Evolutionary conservation across 1,140 invertebrate genomes (phyloP).

Genomic region (Drosophila ercepeae): DNA sequence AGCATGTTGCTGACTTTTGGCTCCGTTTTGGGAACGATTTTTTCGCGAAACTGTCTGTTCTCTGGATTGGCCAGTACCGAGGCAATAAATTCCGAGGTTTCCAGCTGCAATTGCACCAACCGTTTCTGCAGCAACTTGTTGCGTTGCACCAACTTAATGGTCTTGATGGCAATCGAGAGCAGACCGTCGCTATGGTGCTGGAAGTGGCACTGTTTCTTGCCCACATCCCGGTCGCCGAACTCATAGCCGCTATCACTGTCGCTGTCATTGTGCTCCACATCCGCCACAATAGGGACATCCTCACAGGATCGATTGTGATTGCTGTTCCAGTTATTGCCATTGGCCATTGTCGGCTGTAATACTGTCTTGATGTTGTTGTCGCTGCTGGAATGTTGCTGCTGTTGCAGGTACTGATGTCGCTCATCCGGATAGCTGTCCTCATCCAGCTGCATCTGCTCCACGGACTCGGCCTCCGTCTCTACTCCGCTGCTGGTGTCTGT

Average conservation of each 20-base stretch:
- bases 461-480: constrained; percentile 16
- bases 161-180: constrained; percentile 75
- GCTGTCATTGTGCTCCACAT: constrained; percentile 32
- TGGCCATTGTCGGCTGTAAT: constrained; percentile 63
- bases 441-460: constrained; percentile 30
- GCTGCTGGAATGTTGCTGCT: constrained; percentile 47
- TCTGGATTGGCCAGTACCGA: constrained; percentile 81
- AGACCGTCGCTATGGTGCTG: constrained; percentile 57
- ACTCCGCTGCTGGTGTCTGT: constrained; percentile 6
- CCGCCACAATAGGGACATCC: constrained; percentile 21
- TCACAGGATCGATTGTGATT: constrained; percentile 36
- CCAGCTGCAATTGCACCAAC: constrained; percentile 67
- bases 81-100: constrained; percentile 77
- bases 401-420: constrained; percentile 10
- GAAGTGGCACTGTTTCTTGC: constrained; percentile 23
- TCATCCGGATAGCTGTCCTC: constrained; percentile 3
- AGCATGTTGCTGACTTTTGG: constrained; percentile 63
- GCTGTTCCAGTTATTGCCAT: constrained; percentile 12
- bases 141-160: constrained; percentile 78
- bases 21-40: constrained; percentile 52
- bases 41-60: constrained; percentile 72
- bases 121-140: constrained; percentile 75
- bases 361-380: constrained; percentile 60
- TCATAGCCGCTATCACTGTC: constrained; percentile 70
- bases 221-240: constrained; percentile 26